Percentiles rank a stretch among this genome's conserved stretches.
Conservation (phyloP, 2,113 vertebrate genomes). For the Psittacara wagleri region DNA sequence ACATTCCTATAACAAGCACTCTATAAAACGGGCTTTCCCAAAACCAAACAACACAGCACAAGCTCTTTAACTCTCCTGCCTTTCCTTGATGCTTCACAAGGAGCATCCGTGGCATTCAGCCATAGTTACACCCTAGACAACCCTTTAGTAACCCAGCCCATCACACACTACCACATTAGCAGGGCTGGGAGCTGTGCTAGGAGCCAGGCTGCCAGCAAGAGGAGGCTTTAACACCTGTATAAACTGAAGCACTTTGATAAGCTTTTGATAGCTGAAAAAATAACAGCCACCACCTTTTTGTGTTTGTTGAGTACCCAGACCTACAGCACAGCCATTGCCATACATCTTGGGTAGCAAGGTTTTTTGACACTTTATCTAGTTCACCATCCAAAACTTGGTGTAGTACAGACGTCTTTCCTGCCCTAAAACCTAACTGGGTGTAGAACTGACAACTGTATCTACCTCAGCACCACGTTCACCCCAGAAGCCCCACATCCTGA, state of each 20-base stretch:
- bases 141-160: neutral
- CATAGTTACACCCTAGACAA: rapidly evolving
- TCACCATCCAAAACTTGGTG: neutral
- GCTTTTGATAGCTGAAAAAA: neutral
- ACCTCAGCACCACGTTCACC: neutral
- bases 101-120: neutral
- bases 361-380: neutral
- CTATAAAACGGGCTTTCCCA: neutral
- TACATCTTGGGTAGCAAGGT: rapidly evolving
- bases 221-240: neutral
- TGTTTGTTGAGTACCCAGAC: no score
- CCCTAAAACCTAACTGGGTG: neutral
- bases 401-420: neutral
- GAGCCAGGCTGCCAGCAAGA: neutral
- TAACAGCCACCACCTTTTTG: neutral
- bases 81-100: neutral
- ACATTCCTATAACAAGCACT: neutral
- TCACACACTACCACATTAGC: rapidly evolving
- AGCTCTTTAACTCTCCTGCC: neutral
- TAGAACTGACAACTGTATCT: neutral
- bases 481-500: rapidly evolving
- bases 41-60: neutral
- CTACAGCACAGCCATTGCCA: neutral
- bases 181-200: neutral
- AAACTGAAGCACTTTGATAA: neutral